phyloP scores from a whole-genome alignment of 1,140 invertebrate genomes.

The Battus philenor region DNA sequence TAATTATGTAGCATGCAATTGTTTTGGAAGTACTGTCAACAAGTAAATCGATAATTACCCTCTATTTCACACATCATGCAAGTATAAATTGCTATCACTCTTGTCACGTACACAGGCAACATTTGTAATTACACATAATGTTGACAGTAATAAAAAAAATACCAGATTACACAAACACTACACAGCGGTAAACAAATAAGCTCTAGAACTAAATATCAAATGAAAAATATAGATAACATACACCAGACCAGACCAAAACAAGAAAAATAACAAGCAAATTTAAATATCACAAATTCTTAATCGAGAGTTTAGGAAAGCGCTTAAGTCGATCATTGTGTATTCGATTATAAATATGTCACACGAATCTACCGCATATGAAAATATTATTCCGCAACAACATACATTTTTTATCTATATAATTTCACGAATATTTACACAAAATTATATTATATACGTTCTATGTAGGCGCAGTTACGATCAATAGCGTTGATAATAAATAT shows the following conservation, averaged over 20 bases:
- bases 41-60: too few species aligned
- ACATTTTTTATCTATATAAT: conserved; percentile 42
- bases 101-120: neutral
- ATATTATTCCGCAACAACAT: conserved; percentile 48
- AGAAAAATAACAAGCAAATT: conserved; percentile 67
- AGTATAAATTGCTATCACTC: neutral
- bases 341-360: conserved; percentile 60
- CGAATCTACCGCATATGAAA: conserved; percentile 50
- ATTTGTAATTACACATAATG: neutral
- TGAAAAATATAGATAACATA: too few species aligned
- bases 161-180: conserved; percentile 1
- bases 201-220: conserved; percentile 25
- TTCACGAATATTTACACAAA: conserved; percentile 65
- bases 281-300: conserved; percentile 56
- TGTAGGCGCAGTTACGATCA: conserved; percentile 30
- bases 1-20: conserved; percentile 5
- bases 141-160: neutral
- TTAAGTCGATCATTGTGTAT: conserved; percentile 52
- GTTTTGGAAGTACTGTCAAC: too few species aligned
- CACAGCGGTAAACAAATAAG: neutral
- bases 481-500: conserved; percentile 27
- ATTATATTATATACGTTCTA: conserved; percentile 32
- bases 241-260: too few species aligned
- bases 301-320: conserved; percentile 57
- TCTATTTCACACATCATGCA: conserved; percentile 15